These are phyloP conservation scores for Radopholus similis DNA, from an alignment of 1,140 invertebrate genomes.

Conservation along the genomic window DNA sequence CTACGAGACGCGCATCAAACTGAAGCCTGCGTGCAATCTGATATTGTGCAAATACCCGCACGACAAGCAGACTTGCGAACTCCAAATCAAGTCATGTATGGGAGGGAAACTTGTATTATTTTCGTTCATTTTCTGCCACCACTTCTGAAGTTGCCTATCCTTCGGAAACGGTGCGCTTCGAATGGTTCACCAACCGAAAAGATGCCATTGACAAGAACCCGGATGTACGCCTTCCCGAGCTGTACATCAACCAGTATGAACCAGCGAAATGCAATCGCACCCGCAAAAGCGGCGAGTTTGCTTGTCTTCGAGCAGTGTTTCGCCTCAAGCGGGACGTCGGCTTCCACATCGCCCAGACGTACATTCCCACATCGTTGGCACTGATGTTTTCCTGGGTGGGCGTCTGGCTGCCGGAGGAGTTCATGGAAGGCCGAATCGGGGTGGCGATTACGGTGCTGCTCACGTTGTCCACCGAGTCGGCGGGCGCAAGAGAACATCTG, in stretches of 20 bases:
- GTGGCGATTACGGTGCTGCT: constrained; percentile 58
- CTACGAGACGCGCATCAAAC: constrained; percentile 42
- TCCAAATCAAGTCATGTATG: constrained; percentile 59
- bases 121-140: not conserved
- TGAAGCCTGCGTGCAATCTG: constrained; percentile 58
- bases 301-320: constrained; percentile 71
- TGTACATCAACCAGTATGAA: constrained; percentile 56
- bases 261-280: constrained; percentile 45
- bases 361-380: constrained; percentile 77
- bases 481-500: constrained; percentile 56
- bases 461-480: constrained; percentile 58
- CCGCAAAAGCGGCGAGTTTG: constrained; percentile 65
- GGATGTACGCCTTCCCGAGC: constrained; percentile 57
- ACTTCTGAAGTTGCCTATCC: constrained; percentile 56
- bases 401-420: constrained; percentile 59
- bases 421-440: constrained; percentile 59
- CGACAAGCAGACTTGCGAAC: constrained; percentile 59
- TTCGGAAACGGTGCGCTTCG: constrained; percentile 57
- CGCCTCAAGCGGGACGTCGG: constrained; percentile 80
- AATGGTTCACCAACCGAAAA: constrained; percentile 55
- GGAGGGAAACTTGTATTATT: not conserved
- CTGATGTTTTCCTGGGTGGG: constrained; percentile 77
- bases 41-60: constrained; percentile 60
- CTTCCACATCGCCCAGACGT: constrained; percentile 81
- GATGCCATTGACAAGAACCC: constrained; percentile 60